Percentiles rank a stretch among this genome's conserved stretches.
phyloP scores from a whole-genome alignment of 64 coral and sea anemone species.

The Platygyra sinensis region DNA sequence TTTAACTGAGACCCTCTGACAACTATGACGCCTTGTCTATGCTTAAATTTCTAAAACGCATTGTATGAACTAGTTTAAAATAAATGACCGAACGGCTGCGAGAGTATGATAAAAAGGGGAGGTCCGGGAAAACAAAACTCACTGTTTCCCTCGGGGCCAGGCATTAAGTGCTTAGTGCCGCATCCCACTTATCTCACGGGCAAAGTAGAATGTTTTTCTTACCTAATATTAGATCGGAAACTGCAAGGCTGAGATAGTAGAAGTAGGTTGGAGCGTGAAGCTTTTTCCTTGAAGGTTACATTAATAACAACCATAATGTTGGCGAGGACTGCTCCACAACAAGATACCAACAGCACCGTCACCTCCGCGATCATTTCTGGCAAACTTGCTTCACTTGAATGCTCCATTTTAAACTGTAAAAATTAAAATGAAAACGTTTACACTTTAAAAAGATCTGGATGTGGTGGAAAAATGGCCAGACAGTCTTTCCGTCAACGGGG shows the following conservation, averaged over 20 bases:
- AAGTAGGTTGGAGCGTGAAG: constrained; percentile 25
- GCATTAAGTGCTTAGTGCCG: too few species aligned
- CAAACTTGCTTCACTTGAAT: neutral
- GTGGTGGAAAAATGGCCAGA: neutral
- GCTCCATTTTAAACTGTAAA: neutral
- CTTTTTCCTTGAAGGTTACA: constrained; percentile 3
- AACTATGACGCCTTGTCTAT: too few species aligned
- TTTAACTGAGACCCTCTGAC: too few species aligned
- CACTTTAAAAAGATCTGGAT: neutral
- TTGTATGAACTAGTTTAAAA: too few species aligned
- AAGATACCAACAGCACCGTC: neutral
- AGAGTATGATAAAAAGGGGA: too few species aligned
- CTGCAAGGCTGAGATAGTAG: constrained; percentile 15
- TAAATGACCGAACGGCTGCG: too few species aligned
- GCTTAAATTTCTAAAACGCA: too few species aligned
- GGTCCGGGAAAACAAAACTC: too few species aligned
- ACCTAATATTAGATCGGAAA: constrained; percentile 16
- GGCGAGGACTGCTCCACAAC: constrained; percentile 2
- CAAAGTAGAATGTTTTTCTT: neutral
- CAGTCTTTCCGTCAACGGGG: too few species aligned
- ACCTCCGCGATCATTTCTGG: neutral
- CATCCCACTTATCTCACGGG: neutral
- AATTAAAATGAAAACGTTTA: neutral
- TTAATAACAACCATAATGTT: constrained; percentile 6
- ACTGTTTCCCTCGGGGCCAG: too few species aligned